Conservation (phyloP, 2,113 vertebrate species). For the Morone chrysops region DNA sequence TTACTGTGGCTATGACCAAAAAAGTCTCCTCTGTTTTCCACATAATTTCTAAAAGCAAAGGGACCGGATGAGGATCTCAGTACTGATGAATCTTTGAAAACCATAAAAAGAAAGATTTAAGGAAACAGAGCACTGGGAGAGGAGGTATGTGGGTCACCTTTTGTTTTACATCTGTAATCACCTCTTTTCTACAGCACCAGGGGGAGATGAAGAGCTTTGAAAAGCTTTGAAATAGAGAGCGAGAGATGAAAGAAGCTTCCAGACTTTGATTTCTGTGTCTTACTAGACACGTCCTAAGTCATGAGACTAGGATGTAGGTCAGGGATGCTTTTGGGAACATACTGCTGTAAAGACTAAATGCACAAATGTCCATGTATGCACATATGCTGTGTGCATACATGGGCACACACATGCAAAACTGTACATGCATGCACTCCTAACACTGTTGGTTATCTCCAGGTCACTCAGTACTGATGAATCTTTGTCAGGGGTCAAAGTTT, state of each 20-base stretch:
- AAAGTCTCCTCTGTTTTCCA: background rate
- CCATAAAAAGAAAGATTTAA: slow-evolving; percentile 22
- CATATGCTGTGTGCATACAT: background rate
- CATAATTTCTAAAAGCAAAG: background rate
- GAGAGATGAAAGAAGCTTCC: slow-evolving; percentile 23
- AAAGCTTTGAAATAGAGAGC: slow-evolving; percentile 19
- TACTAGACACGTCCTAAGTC: slow-evolving; percentile 12
- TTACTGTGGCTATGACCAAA: background rate
- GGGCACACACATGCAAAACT: no score
- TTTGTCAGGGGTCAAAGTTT: background rate
- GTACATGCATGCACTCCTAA: background rate
- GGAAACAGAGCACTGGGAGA: slow-evolving; percentile 13
- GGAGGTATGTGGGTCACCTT: slow-evolving; percentile 57
- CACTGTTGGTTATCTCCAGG: background rate
- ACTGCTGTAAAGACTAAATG: background rate
- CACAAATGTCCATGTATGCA: background rate
- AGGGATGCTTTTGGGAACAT: slow-evolving; percentile 13
- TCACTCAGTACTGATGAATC: background rate
- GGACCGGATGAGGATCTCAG: background rate
- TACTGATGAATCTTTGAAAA: no score
- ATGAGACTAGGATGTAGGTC: slow-evolving; percentile 44
- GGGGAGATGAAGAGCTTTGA: slow-evolving; percentile 63
- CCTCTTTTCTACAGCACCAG: slow-evolving; percentile 61
- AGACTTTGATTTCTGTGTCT: slow-evolving; percentile 20
- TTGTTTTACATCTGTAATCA: slow-evolving; percentile 42